Base-by-base conservation (phyloP, 1,140 invertebrate genomes). In the Plutomurus gul region DNA sequence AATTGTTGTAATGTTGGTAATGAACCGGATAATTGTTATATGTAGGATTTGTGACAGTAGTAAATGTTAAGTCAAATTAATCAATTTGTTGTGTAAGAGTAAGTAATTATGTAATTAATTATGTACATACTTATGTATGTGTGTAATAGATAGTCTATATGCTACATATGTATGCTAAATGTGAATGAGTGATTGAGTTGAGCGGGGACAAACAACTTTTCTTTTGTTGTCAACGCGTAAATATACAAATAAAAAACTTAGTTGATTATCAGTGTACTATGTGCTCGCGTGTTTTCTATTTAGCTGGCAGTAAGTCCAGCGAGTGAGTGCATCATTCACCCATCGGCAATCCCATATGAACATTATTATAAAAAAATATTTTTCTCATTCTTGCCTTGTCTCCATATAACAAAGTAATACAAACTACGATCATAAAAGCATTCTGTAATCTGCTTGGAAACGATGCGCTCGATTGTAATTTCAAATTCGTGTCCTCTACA, bases 211-310 rank as follows among this genome's bases (percentile, higher is more conserved):
- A 65, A 65, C 56, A 65, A 65, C 56, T 65, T 30, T 65, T 30
- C 30, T 65, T 65, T 65, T 65, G 56, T 65, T 65, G 56, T 65
- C 36, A 65, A 65, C 25, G 27, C 27, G 36, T 43, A 43, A 65
- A 65, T 65, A 65, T 65, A 65, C 27, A 30, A 65, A 65, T 30
- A 30, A 65, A 65, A 65, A 30, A 65, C 25, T n/a, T 27, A 65
- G 56, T 27, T 65, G 56, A 65, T 65, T 65, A 33, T 33, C 36
- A 65, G 56, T 65, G 56, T 33, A 65, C 51, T 30, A 4, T 36
- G 3, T 2, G 13, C 30, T 65, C 36, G 18, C 18, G 13, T 51
- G 20, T 16, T 0, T 60, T 33, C 33, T 10, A 33, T 60, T 60
- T 60, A 27, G 11, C 22, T 4, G 13, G 2, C 25, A n/a, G n/a